Evolutionary conservation across 2,113 vertebrate genomes (phyloP).

Genomic region (Callipepla californica): DNA sequence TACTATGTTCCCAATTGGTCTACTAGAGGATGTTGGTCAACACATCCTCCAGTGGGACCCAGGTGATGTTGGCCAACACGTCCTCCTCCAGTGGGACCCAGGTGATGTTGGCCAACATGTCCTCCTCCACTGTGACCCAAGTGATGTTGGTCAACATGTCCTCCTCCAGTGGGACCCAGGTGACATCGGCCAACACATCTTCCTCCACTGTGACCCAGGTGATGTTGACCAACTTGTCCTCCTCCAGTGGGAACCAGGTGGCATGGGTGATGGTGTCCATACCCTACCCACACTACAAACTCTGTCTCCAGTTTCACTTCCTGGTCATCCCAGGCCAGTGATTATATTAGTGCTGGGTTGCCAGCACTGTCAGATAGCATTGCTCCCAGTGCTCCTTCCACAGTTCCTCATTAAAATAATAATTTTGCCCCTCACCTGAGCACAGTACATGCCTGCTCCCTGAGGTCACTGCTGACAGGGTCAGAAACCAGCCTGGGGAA

Average conservation of each 20-base stretch:
- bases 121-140: too few relatives aligned
- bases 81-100: too few relatives aligned
- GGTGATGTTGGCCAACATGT: too few relatives aligned
- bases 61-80: background rate
- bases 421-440: background rate
- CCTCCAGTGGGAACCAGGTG: too few relatives aligned
- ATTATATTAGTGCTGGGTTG: fast-evolving
- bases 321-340: background rate
- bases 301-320: background rate
- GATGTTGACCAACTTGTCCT: too few relatives aligned
- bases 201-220: too few relatives aligned
- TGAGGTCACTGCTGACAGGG: background rate
- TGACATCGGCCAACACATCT: too few relatives aligned
- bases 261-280: background rate
- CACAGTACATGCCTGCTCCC: background rate
- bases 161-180: too few relatives aligned
- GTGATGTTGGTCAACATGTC: background rate
- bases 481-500: background rate
- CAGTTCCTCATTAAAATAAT: fast-evolving
- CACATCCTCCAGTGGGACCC: too few relatives aligned
- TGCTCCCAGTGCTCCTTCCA: background rate
- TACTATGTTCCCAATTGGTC: background rate
- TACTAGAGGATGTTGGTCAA: background rate
- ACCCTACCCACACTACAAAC: background rate
- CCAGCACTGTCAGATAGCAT: background rate